Evolutionary conservation across 2,797 vertebrate genomes (phyloP).

Genomic region (Potorous gilbertii): DNA sequence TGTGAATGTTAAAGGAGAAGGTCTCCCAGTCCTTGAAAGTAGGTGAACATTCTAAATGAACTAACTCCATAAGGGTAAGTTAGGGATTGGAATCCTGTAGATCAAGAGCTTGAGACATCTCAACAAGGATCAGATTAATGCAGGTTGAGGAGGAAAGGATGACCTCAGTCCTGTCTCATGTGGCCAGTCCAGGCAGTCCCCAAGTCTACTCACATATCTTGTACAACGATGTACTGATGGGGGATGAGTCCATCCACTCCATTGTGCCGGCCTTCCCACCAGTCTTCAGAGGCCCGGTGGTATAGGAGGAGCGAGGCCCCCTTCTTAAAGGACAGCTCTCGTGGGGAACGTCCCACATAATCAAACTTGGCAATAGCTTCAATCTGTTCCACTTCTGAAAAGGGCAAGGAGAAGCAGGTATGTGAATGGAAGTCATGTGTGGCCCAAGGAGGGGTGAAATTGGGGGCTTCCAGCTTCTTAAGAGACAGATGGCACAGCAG

Average conservation of each 20-base stretch:
- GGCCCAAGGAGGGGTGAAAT: background rate
- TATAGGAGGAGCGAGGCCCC: conserved; percentile 97
- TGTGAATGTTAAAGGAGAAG: conserved; percentile 19
- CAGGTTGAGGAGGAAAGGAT: background rate
- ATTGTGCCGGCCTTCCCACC: conserved; percentile 99
- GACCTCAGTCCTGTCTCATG: background rate
- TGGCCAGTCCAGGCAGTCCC: background rate
- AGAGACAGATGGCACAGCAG: background rate
- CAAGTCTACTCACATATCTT: conserved; percentile 94
- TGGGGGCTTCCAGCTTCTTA: background rate
- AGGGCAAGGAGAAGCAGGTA: background rate
- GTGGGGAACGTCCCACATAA: conserved; percentile 93
- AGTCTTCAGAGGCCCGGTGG: conserved; percentile 95
- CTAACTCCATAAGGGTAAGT: background rate
- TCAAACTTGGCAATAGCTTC: conserved; percentile 99
- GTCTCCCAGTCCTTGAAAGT: background rate
- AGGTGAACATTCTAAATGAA: conserved; percentile 27
- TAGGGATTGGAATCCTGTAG: background rate
- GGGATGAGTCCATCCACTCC: conserved; percentile 98
- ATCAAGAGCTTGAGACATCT: background rate
- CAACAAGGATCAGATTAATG: background rate
- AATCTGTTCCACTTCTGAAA: conserved; percentile 96
- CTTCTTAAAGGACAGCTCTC: conserved; percentile 98
- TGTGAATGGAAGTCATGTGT: background rate
- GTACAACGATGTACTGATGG: conserved; percentile 99